phyloP scores from a whole-genome alignment of 2,888 invertebrate species.

The Thumatha senex region DNA sequence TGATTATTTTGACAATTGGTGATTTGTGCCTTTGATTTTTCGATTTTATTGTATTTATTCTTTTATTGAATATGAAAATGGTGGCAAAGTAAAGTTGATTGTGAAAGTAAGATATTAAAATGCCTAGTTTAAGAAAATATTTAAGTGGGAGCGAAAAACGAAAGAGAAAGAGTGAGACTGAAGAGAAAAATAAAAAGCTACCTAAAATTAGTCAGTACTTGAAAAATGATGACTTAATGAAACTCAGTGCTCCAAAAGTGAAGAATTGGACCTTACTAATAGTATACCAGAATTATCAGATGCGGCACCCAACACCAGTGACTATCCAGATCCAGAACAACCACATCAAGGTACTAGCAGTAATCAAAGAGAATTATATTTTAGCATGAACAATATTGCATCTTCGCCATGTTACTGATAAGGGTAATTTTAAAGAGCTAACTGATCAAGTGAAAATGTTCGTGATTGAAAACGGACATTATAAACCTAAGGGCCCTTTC shows the following conservation, averaged over 20 bases:
- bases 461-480: slow-evolving; percentile 17
- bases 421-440: slow-evolving; percentile 9
- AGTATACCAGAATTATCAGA: slow-evolving; percentile 2
- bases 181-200: too few relatives aligned
- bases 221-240: background rate
- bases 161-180: too few relatives aligned
- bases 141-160: too few relatives aligned
- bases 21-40: too few relatives aligned
- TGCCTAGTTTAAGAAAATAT: too few relatives aligned
- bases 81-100: too few relatives aligned
- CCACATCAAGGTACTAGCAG: background rate
- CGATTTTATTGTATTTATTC: too few relatives aligned
- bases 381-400: slow-evolving; percentile 10
- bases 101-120: too few relatives aligned
- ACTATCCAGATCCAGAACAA: background rate
- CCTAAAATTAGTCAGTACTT: background rate
- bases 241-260: background rate
- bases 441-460: slow-evolving; percentile 16
- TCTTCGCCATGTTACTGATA: slow-evolving; percentile 12
- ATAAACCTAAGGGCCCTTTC: slow-evolving; percentile 12
- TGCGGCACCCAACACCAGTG: background rate
- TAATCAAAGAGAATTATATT: background rate
- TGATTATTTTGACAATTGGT: too few relatives aligned
- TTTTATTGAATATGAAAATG: too few relatives aligned
- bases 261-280: background rate